Evolutionary conservation across 1,140 invertebrate genomes (phyloP), one percentile per base, ranked within the genome.

Genomic region (Diabrotica virgifera): DNA sequence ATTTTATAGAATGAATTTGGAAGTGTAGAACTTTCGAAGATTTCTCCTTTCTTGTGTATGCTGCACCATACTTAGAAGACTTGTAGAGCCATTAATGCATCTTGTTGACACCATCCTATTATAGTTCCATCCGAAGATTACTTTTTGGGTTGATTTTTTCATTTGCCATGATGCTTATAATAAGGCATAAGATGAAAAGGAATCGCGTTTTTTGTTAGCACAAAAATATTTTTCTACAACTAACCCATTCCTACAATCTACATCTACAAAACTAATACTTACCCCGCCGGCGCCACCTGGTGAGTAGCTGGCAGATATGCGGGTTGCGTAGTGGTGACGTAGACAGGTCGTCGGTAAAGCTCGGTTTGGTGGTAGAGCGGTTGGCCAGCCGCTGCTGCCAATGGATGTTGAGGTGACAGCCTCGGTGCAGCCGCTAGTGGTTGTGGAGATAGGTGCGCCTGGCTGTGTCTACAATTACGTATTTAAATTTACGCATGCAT

Each of bases 291-390:
- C 52, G 77, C 76, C 64, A 84, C 82, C 72, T 82, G 82, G 73
- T 84, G 83, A 56, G 79, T 80, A 54, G 81, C 76, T 13, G 82
- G 76, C 57, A 84, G 71, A 73, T 84, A 84, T 38, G 83, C 79
- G 24, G 83, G 83, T 68, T 85, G 84, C 6, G 83, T 82, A 10
- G 83, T 83, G 5, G 83, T 82, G 6, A 87, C 86, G 72, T 87
- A 88, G 10, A 88, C 85, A 51, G 85, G 84, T 12, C 85, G 76
- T 4, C 85, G 80, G 71, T 86, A 87, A 57, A 87, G 77, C 65
- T 86, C 85, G 62, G 82, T 80, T 81, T 80, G 81, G 67, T 83
- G 75, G 76, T 85, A 81, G 64, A 86, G 72, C 64, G 84, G 77
- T 77, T 85, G 78, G 59, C 82, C 82, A 5, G 82, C 78, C 10